Evolutionary conservation across 2,797 vertebrate genomes (phyloP).

Genomic region (Sebastes wilsoni): DNA sequence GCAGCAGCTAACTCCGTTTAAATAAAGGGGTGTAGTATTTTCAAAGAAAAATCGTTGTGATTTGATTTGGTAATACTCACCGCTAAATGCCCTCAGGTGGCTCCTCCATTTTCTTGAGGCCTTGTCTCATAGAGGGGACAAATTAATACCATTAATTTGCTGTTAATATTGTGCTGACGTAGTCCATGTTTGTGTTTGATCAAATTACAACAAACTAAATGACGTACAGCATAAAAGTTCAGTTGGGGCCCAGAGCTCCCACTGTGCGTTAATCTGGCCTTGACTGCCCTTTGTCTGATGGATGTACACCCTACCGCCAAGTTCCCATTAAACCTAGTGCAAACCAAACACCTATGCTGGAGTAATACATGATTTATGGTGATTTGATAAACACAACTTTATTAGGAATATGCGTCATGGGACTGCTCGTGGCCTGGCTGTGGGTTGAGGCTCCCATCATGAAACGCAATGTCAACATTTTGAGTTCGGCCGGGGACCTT

Average conservation of each 20-base stretch:
- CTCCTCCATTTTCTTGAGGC: not conserved
- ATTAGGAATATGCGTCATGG: not conserved
- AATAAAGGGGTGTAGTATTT: not conserved
- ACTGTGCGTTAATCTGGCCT: not conserved
- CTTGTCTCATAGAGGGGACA: not conserved
- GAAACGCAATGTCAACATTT: not conserved
- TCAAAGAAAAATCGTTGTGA: too few relatives aligned
- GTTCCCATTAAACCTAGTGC: not conserved
- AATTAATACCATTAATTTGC: too few relatives aligned
- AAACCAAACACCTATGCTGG: not conserved
- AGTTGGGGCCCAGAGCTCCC: not conserved
- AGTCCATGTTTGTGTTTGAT: not conserved
- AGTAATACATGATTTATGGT: not conserved
- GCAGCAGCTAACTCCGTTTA: not conserved
- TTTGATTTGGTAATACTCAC: too few relatives aligned
- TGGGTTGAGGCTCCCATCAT: not conserved
- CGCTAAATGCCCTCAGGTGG: too few relatives aligned
- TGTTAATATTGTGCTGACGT: too few relatives aligned
- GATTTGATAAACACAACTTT: not conserved
- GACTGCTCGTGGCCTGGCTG: not conserved
- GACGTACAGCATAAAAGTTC: not conserved
- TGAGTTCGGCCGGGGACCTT: not conserved
- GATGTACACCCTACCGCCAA: not conserved
- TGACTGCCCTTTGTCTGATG: not conserved
- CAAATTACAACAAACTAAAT: not conserved